Conservation (phyloP, 2,797 vertebrate species). For the Clarias pachynema region DNA sequence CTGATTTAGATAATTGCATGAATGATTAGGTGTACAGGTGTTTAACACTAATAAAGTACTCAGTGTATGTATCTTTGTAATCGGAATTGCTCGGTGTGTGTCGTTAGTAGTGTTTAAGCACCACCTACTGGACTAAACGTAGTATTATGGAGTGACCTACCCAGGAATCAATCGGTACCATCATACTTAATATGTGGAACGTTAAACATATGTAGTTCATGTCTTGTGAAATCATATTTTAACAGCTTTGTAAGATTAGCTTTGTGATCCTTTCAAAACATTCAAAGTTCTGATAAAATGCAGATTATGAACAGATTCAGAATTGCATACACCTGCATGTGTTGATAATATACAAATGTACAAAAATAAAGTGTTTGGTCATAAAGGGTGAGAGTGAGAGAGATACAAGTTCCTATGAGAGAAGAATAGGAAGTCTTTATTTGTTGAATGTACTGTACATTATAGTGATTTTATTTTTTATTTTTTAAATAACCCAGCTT, state of each 20-base stretch:
- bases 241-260: not conserved
- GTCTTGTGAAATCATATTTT: not conserved
- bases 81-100: not conserved
- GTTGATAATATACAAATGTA: not conserved
- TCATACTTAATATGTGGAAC: too few species aligned
- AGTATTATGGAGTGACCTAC: not conserved
- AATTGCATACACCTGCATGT: not conserved
- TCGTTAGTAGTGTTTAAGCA: slow-evolving; percentile 24
- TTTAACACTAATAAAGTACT: not conserved
- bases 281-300: not conserved
- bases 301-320: not conserved
- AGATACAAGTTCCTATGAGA: not conserved
- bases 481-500: too few species aligned
- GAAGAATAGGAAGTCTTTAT: not conserved
- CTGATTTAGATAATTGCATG: not conserved
- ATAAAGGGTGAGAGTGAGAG: not conserved
- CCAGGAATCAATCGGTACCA: not conserved
- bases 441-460: too few species aligned
- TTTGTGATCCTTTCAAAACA: not conserved
- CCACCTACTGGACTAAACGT: slow-evolving; percentile 52
- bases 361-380: not conserved
- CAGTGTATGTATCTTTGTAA: not conserved
- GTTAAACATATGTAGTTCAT: not conserved
- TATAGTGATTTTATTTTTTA: too few species aligned
- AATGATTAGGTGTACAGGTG: not conserved